Base-by-base conservation (phyloP, 2,113 vertebrate genomes). In the Callipepla californica region DNA sequence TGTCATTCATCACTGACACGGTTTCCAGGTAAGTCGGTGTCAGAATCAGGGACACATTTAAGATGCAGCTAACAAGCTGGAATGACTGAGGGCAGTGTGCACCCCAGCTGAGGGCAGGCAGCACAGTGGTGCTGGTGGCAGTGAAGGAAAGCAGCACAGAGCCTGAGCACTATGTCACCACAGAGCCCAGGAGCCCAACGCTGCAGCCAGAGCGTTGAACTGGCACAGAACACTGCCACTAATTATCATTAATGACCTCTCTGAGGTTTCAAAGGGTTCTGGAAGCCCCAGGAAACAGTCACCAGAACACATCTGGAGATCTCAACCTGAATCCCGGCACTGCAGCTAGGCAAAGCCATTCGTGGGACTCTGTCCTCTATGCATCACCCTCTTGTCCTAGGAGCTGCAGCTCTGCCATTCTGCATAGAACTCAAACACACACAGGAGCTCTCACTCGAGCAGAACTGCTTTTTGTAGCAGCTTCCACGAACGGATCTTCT, bases 31-130 rank as follows among this genome's bases (percentile, higher is more conserved):
- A 89, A 75, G 74, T 75, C 67, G 5, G 61, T 2, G 34, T 20
- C 66, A 47, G 11, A n/a, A 40, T 1, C 9, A 42, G 61, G 7
- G 66, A 63, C 13, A 44, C 16, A 23, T 50, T 73, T 30, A 40
- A 50, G 82, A 63, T 9, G 23, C 2, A 74, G 55, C 28, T 19
- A 50, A 13, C 47, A 28, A 50, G n/a, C 16, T 17, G 10, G 42
- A 19, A 45, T 0, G 8, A 28, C 1, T 40, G 40, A 26, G 55
- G 67, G 13, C 13, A 0, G 0, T 6, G 73, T 57, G 42, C 73
- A 76, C 30, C 77, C 66, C 55, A 26, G 36, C 2, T 22, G n/a
- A 36, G 36, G 48, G 74, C 40, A 15, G 62, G 14, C 3, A 6
- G 65, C 67, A 55, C 1, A 66, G 38, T 40, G 63, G 44, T 18